Conservation (phyloP, 2,797 vertebrate species). For the Eptatretus atami region DNA sequence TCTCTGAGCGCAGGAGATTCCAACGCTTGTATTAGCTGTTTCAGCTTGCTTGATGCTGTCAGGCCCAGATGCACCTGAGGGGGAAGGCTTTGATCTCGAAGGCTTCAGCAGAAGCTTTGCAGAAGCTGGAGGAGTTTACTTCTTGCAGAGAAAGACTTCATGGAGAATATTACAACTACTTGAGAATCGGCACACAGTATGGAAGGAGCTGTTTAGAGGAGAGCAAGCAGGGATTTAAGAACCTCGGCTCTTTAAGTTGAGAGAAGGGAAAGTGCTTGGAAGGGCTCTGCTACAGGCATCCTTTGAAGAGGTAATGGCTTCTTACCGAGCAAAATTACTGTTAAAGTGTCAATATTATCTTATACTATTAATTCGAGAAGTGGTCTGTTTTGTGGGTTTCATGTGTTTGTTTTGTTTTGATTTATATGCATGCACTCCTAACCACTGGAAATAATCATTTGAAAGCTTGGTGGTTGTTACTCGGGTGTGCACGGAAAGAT, state of each 20-base stretch:
- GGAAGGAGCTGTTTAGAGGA: slow-evolving; percentile 28
- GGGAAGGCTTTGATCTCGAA: slow-evolving; percentile 53
- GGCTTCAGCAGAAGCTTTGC: slow-evolving; percentile 52
- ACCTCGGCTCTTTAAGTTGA: slow-evolving; percentile 31
- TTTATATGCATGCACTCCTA: too few relatives aligned
- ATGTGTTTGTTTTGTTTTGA: too few relatives aligned
- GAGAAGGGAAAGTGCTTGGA: slow-evolving; percentile 22
- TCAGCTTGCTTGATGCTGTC: slow-evolving; percentile 68
- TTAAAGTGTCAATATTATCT: too few relatives aligned
- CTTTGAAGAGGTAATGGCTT: slow-evolving; percentile 18
- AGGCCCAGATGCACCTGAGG: slow-evolving; percentile 38
- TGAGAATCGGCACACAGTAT: slow-evolving; percentile 22
- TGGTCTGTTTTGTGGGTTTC: too few relatives aligned
- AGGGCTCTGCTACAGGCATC: slow-evolving; percentile 27
- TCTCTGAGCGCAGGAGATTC: slow-evolving; percentile 46
- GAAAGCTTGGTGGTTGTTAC: too few relatives aligned
- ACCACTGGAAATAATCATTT: too few relatives aligned
- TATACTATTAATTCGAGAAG: too few relatives aligned
- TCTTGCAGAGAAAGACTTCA: slow-evolving; percentile 40
- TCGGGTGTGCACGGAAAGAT: too few relatives aligned
- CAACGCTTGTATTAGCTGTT: slow-evolving; percentile 44
- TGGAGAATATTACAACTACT: slow-evolving; percentile 30
- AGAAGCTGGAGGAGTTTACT: slow-evolving; percentile 41
- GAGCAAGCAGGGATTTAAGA: slow-evolving; percentile 28
- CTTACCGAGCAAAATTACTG: too few relatives aligned